Conservation (phyloP, 2,888 invertebrate genomes). For the Platypus cylindrus region DNA sequence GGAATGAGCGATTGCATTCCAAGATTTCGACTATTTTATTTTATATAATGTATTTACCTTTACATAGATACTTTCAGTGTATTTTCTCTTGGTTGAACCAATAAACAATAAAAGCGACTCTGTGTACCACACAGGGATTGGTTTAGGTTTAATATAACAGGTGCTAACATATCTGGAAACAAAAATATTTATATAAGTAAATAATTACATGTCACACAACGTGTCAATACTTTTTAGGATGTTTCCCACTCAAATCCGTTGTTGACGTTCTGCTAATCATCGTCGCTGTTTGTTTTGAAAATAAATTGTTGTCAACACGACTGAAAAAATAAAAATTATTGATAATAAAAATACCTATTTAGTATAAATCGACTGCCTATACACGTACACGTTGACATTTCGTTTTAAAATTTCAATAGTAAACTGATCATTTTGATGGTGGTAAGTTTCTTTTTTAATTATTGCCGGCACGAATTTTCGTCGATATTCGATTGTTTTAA, state of each 20-base stretch:
- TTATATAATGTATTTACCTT: no score
- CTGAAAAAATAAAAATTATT: slow-evolving; percentile 6
- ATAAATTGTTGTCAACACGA: slow-evolving; percentile 13
- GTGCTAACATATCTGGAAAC: slow-evolving; percentile 27
- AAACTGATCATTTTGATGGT: slow-evolving; percentile 17
- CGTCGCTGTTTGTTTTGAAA: no score
- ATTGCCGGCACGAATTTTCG: slow-evolving; percentile 24
- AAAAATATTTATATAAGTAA: slow-evolving; percentile 4
- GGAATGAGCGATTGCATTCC: not conserved
- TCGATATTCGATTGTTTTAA: slow-evolving; percentile 20
- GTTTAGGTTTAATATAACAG: slow-evolving; percentile 28
- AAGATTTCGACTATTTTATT: no score
- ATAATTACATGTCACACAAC: slow-evolving; percentile 1
- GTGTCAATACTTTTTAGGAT: slow-evolving; percentile 27
- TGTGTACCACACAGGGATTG: slow-evolving; percentile 30
- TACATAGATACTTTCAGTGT: slow-evolving; percentile 21
- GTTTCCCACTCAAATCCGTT: slow-evolving; percentile 19
- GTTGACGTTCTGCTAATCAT: slow-evolving; percentile 16
- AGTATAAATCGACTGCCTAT: slow-evolving; percentile 16
- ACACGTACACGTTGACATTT: slow-evolving; percentile 22
- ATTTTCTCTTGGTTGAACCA: slow-evolving; percentile 19
- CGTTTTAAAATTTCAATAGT: slow-evolving; percentile 17
- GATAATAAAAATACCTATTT: slow-evolving; percentile 1
- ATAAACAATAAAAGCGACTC: slow-evolving; percentile 26
- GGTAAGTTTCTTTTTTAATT: slow-evolving; percentile 18